Percentiles rank a stretch among this genome's conserved stretches.
phyloP scores from a whole-genome alignment of 2,797 vertebrate species.

The Peromyscus eremicus region DNA sequence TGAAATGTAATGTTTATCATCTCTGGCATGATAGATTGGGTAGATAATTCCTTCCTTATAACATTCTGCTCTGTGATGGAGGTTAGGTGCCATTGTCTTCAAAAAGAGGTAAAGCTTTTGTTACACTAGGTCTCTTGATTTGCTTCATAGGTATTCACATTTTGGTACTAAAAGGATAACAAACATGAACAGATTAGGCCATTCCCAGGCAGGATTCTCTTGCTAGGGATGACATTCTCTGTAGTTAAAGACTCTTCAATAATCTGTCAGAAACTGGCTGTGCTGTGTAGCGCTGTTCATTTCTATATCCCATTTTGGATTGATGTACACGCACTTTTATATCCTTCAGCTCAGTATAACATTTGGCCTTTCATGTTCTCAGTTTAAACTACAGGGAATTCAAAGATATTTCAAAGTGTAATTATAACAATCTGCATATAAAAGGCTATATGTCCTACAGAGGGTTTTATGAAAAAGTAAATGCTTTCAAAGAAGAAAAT shows the following conservation, averaged over 20 bases:
- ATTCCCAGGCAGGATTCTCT: conserved; percentile 72
- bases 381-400: conserved; percentile 88
- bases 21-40: conserved; percentile 72
- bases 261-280: conserved; percentile 85
- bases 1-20: conserved; percentile 63
- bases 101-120: conserved; percentile 71
- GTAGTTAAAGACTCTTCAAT: conserved; percentile 84
- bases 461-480: conserved; percentile 83
- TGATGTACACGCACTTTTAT: conserved; percentile 85
- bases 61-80: conserved; percentile 56
- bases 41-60: conserved; percentile 74
- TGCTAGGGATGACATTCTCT: conserved; percentile 69
- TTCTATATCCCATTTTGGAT: conserved; percentile 87
- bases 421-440: conserved; percentile 91
- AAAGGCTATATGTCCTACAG: conserved; percentile 88
- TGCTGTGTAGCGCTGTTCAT: conserved; percentile 79
- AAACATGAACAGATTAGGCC: conserved; percentile 79
- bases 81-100: conserved; percentile 77
- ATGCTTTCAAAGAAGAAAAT: conserved; percentile 87
- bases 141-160: conserved; percentile 83
- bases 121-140: conserved; percentile 75
- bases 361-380: conserved; percentile 91
- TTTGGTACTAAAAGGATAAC: conserved; percentile 79
- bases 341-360: conserved; percentile 86
- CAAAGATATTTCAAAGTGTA: conserved; percentile 90